Percentiles rank a stretch among this genome's conserved stretches.
phyloP scores from a whole-genome alignment of 2,888 invertebrate species.

The Lasioglossum oenotherae region DNA sequence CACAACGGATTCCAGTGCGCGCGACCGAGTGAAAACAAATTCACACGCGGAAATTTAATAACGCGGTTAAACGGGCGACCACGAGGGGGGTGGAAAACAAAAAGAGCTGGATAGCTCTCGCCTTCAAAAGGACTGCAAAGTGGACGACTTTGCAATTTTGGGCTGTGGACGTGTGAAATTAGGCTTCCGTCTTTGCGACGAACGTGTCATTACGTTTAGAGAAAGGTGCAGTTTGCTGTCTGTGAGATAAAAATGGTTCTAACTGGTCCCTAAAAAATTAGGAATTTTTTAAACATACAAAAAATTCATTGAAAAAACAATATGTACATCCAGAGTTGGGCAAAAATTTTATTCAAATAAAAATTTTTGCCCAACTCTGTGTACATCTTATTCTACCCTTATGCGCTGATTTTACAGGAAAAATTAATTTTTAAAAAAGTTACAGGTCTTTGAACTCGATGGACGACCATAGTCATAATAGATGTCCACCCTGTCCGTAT shows the following conservation, averaged over 20 bases:
- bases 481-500: background rate
- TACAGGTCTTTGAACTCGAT: background rate
- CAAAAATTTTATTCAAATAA: too few relatives aligned
- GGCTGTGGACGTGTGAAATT: background rate
- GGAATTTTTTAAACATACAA: background rate
- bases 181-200: background rate
- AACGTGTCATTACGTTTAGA: background rate
- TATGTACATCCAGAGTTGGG: too few relatives aligned
- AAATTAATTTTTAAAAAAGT: background rate
- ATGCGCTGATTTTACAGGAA: background rate
- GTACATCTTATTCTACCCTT: too few relatives aligned
- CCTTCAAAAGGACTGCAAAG: background rate
- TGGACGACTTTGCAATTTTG: background rate
- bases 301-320: background rate
- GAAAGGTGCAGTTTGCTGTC: background rate
- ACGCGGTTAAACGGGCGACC: slow-evolving; percentile 29
- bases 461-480: background rate
- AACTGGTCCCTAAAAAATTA: background rate
- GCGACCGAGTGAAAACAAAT: slow-evolving; percentile 42
- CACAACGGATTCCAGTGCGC: slow-evolving; percentile 17
- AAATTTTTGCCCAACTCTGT: too few relatives aligned
- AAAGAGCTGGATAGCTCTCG: slow-evolving; percentile 17
- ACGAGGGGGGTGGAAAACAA: background rate
- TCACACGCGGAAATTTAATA: slow-evolving; percentile 49
- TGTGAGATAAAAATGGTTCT: background rate